Evolutionary conservation across 2,888 invertebrate genomes (phyloP), one percentile per base, ranked within the genome.

Genomic region (Limnephilus rhombicus): DNA sequence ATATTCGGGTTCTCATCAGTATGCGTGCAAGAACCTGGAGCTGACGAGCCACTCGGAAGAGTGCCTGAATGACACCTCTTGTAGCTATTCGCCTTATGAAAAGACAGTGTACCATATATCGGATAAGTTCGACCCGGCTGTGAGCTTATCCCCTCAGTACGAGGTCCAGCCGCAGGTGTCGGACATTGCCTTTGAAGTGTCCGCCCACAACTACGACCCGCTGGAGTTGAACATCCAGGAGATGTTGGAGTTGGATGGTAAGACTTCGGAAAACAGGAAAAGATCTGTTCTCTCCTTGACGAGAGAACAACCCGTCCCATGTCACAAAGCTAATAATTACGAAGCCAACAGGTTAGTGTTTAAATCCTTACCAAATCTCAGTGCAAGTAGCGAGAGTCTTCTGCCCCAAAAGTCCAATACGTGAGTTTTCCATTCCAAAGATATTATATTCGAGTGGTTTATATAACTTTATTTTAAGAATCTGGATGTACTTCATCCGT

Each of bases 281-380:
- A 92, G 89, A 80, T 94, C 94, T 13, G 93, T 93, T 24, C 91
- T 93, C 7, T 94, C 94, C 11, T 86, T 94, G 29, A 93, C 92
- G n/a, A 91, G 93, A 34, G 93, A 94, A 45, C 94, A 93, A 80
- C 93, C 94, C 41, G 92, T 93, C 37, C 93, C 53, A 80, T 93
- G 94, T 83, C 93, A 94, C 90, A 93, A 92, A 90, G 53, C 87
- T 5, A 92, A 92, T 90, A 90, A 86, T 92, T 91, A 92, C 91
- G 93, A 93, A 68, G 86, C 87, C 80, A 92, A 94, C 90, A 93
- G 94, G 92, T 95, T 95, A 94, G 96, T 96, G 94, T 97, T 96
- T 94, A 97, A 97, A 95, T 97, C 97, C 94, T 96, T 98, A 96
- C 97, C 97, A 95, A 97, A 97, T 96, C 96, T 97, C 95, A 97